A percentile compares a stretch with the other conserved stretches of the same genome.
phyloP scores from a whole-genome alignment of 2,797 vertebrate species.

The Sorex maritimensis region DNA sequence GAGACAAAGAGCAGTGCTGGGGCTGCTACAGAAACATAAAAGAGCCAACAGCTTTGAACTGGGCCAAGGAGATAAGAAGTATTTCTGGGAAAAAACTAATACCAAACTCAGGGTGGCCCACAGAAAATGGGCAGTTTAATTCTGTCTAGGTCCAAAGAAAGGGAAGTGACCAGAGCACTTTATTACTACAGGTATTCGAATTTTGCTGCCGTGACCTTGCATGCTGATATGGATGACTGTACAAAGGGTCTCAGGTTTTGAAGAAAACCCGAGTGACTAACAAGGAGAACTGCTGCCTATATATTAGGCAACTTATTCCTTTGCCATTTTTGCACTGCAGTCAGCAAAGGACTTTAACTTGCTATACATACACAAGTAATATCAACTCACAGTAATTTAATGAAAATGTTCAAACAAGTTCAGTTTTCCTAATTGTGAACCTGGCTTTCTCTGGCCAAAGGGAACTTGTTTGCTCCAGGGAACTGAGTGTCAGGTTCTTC shows the following conservation, averaged over 20 bases:
- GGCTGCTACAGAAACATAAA: constrained; percentile 20
- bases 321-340: constrained; percentile 33
- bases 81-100: neutral
- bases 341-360: constrained; percentile 54
- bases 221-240: neutral
- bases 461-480: constrained; percentile 20
- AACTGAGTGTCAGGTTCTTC: constrained; percentile 50
- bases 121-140: neutral
- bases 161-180: neutral
- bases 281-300: neutral
- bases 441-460: constrained; percentile 54
- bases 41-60: constrained; percentile 47
- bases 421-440: constrained; percentile 66
- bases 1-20: constrained; percentile 28
- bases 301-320: constrained; percentile 7
- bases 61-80: neutral
- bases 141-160: constrained; percentile 40
- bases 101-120: constrained; percentile 21
- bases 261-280: constrained; percentile 46
- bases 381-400: constrained; percentile 36
- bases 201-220: constrained; percentile 21
- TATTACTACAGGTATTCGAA: neutral
- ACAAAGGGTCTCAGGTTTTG: neutral
- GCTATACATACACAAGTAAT: neutral
- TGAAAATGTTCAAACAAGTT: constrained; percentile 64